phyloP scores from a whole-genome alignment of 2,797 vertebrate genomes.

The Buceros bicornis region DNA sequence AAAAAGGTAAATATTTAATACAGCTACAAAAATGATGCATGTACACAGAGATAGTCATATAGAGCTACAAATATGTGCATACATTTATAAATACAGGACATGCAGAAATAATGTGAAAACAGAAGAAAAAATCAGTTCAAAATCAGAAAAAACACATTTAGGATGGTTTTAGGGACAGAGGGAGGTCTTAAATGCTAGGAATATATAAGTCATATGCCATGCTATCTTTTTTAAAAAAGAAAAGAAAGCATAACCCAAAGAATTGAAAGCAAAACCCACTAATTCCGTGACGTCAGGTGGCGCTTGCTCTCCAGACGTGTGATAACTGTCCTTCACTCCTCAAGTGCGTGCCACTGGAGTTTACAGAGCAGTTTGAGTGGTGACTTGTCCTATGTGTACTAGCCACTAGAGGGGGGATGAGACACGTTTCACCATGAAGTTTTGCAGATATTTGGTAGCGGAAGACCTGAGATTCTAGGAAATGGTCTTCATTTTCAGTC shows the following conservation, averaged over 20 bases:
- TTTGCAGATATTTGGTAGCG: neutral
- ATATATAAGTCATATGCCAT: neutral
- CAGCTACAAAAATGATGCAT: neutral
- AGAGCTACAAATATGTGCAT: neutral
- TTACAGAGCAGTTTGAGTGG: neutral
- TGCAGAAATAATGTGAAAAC: neutral
- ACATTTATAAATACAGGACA: accelerated
- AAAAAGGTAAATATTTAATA: neutral
- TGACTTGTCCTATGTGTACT: slow-evolving; percentile 16
- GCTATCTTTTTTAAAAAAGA: neutral
- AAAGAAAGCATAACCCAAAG: too few species aligned
- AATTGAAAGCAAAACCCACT: neutral
- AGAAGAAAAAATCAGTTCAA: neutral
- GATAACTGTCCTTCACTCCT: neutral
- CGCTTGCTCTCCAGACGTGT: neutral
- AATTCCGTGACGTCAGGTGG: neutral
- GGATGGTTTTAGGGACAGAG: neutral
- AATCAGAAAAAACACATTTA: neutral
- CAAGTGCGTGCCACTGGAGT: neutral
- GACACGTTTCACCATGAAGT: neutral
- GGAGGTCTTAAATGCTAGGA: neutral
- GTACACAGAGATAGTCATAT: neutral
- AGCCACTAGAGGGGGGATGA: slow-evolving; percentile 68
- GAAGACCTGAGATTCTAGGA: neutral
- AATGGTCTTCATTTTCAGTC: neutral